Base-by-base conservation (phyloP, 2,113 vertebrate species). In the Melanotaenia duboulayi region DNA sequence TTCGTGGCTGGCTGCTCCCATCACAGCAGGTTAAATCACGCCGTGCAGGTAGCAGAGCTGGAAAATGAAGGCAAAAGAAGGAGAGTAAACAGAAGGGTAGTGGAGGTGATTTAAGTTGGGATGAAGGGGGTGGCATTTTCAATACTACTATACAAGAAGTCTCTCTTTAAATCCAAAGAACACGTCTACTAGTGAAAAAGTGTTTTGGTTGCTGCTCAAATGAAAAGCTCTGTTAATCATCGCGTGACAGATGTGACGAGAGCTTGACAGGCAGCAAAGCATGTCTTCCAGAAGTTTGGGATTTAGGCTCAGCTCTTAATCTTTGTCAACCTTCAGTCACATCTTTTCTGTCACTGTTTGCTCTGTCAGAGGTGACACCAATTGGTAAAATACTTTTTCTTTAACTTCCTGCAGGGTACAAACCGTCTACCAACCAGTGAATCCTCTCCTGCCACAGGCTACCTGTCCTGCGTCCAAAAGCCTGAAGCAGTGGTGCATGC, bases 401-500 rank as follows among this genome's bases (percentile, higher is more conserved):
- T 37, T 10, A 17, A 22, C 39, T 61, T 23, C 23, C 37, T 4
- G 14, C 91, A 98, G 97, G 97, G 96, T 17, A 93, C 94, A 0
- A 80, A 90, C 48, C 94, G 96, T 14, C 91, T 94, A 46, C 83
- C 92, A 0, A 90, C 94, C n/a, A 97, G 96, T 40, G 94, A 96
- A 81, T 95, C 95, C 1, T 95, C 96, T 39, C 92, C 96, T 20
- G 91, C 94, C 13, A 87, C 95, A 0, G 95, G 95, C 17, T 98
- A 96, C 63, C 87, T 96, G 83, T 93, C 96, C 7, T 91, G 91
- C 8, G 95, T 93, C 56, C 97, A 97, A 93, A 97, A 98, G 87
- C 97, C 97, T 0, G 97, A 99, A 85, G 96, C 97, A 0, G 97
- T 98, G 24, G 96, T 99, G 1, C 96, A 98, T 0, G 97, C 97